Base-by-base conservation (phyloP, 2,797 vertebrate genomes). In the Sebastes trivittatus region DNA sequence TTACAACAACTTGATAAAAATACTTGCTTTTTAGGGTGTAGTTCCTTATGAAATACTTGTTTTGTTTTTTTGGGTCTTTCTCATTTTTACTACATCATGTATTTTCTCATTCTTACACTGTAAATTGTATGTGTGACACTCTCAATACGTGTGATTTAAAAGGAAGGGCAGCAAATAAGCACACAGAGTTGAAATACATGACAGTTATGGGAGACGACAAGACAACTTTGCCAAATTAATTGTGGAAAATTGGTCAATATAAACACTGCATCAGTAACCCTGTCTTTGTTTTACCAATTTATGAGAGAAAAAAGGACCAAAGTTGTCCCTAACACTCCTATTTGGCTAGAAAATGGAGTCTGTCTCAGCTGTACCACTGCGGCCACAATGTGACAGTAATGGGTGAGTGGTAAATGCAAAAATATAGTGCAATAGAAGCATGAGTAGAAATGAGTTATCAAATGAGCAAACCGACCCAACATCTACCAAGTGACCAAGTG, bases 61-160 rank as follows among this genome's bases (percentile, higher is more conserved):
- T 72, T 72, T 52, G 32, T 70, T 69, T 14, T 6, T 42, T 16
- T 42, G 78, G 75, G 77, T 81, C 77, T 77, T 85, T 92, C 82
- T 92, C 67, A 87, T 92, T 92, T 89, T 92, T 90, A 91, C 82
- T 87, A 88, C 84, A 88, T 92, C 81, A 75, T 93, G 83, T 91
- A 83, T 91, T 89, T 85, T 91, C 81, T 89, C 87, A 93, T 89
- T 88, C 86, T 91, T 93, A 94, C 94, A 94, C 94, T 94, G 93
- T 93, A 93, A 83, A 88, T 77, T 91, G 75, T 88, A 88, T 80
- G 83, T 87, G 88, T 88, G 89, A 94, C 86, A 83, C 88, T 84
- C 87, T 87, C 85, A 86, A 85, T 89, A 77, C 79, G 67, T 89
- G 71, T 84, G 77, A 78, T 74, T 71, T 83, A 22, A 58, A 83